Conservation (phyloP, 2,113 vertebrate genomes). For the Gnathochromis pfefferi region DNA sequence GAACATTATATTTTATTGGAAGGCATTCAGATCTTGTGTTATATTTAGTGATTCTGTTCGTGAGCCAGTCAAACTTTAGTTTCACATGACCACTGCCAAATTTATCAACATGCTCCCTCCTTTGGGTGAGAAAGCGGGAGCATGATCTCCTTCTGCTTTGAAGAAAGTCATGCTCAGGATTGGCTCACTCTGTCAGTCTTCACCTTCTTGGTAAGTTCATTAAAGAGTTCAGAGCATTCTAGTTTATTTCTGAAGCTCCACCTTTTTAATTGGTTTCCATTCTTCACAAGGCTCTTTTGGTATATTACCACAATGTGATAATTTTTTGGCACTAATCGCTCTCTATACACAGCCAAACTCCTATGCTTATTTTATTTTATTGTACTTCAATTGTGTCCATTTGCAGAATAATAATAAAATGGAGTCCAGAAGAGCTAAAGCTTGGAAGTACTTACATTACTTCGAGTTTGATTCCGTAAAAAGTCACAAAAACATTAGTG, state of each 20-base stretch:
- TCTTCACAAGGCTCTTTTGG: not conserved
- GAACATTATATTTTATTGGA: not conserved
- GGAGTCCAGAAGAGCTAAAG: not conserved
- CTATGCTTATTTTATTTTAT: not conserved
- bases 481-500: not conserved
- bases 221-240: not conserved
- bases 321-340: not conserved
- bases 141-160: not conserved
- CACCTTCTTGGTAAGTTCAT: not conserved
- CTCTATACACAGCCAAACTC: not conserved
- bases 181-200: not conserved
- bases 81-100: not conserved
- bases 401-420: not conserved
- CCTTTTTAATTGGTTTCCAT: not conserved
- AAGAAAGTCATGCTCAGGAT: not conserved
- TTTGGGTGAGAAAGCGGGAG: not conserved
- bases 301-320: not conserved
- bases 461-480: not conserved
- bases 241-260: not conserved
- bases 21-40: not conserved
- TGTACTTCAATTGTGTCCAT: not conserved
- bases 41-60: not conserved
- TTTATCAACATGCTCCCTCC: not conserved
- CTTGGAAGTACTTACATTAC: not conserved
- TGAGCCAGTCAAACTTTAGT: not conserved